A percentile compares a stretch with the other conserved stretches of the same genome.
phyloP scores from a whole-genome alignment of 2,113 vertebrate genomes.

The Notothenia rossii region DNA sequence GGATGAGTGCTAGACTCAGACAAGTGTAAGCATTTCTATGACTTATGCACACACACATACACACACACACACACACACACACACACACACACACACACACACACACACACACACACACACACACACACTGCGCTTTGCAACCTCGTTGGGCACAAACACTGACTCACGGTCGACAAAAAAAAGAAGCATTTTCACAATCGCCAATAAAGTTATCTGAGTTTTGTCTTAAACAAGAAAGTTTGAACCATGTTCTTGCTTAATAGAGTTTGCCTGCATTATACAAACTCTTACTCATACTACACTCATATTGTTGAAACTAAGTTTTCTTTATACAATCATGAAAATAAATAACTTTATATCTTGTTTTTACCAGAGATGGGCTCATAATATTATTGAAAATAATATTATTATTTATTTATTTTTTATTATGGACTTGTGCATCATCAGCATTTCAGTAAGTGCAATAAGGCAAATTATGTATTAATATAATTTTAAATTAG shows the following conservation, averaged over 20 bases:
- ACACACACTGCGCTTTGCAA: neutral
- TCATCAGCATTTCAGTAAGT: no score
- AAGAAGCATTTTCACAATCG: neutral
- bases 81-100: slow-evolving; percentile 1
- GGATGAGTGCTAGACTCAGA: slow-evolving; percentile 30
- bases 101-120: slow-evolving; percentile 1
- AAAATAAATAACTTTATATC: no score
- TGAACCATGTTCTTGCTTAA: neutral
- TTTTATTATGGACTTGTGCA: no score
- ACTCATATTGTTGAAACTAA: no score
- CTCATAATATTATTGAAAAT: no score
- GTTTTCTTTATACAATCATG: no score
- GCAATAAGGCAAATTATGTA: no score
- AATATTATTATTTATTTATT: no score
- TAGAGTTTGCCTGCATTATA: no score
- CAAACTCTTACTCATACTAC: no score
- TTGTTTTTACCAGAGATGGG: no score
- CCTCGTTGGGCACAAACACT: neutral
- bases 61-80: slow-evolving; percentile 1
- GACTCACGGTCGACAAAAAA: neutral
- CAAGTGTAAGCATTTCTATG: slow-evolving; percentile 15
- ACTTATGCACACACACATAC: slow-evolving; percentile 11
- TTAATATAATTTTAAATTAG: no score
- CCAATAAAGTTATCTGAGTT: neutral
- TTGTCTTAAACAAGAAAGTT: neutral